phyloP scores from a whole-genome alignment of 2,113 vertebrate genomes.

The Empidonax alnorum region DNA sequence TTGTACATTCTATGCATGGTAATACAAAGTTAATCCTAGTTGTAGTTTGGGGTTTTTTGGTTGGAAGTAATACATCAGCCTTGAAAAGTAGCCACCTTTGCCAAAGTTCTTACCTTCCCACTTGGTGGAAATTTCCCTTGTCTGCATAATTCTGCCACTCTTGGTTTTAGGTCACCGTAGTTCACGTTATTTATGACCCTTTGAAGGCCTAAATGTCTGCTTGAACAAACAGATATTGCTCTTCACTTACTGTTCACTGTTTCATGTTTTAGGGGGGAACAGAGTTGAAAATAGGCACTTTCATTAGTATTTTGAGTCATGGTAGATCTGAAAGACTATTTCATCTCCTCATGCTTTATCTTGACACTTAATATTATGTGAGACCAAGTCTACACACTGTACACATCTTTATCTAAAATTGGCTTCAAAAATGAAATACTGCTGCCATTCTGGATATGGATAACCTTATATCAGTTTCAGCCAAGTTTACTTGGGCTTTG shows the following conservation, averaged over 20 bases:
- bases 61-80: background rate
- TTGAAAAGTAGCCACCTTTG: background rate
- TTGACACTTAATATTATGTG: constrained; percentile 1
- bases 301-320: background rate
- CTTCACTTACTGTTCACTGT: background rate
- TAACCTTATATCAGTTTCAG: background rate
- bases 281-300: background rate
- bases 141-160: background rate
- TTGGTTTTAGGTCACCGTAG: background rate
- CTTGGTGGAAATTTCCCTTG: background rate
- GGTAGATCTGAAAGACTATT: background rate
- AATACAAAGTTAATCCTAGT: background rate
- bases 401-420: constrained; percentile 22
- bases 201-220: background rate
- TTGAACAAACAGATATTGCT: background rate
- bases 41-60: background rate
- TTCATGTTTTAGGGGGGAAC: background rate
- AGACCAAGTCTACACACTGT: background rate
- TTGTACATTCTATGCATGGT: background rate
- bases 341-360: background rate
- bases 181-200: background rate
- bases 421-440: background rate
- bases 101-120: background rate
- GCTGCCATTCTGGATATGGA: background rate
- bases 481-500: background rate